Conservation (phyloP, 2,888 invertebrate species). For the Dioctria rufipes region DNA sequence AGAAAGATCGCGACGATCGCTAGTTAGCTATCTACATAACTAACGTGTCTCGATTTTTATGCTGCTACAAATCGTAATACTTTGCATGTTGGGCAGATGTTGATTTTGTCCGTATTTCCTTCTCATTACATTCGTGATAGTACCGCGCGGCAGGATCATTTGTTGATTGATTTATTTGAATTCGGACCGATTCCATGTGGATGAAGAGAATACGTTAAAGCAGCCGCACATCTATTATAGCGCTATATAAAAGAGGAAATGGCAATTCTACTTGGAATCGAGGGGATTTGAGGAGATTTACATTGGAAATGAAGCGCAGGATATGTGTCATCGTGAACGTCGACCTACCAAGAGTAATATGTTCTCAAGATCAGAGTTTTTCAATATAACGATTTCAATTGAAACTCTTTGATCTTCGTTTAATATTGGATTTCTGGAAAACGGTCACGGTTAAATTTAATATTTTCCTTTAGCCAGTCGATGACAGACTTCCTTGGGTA, state of each 20-base stretch:
- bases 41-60: conserved; percentile 11
- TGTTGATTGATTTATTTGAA: conserved; percentile 47
- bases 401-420: conserved; percentile 44
- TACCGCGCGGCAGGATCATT: neutral
- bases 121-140: conserved; percentile 11
- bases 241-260: neutral
- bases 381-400: conserved; percentile 17
- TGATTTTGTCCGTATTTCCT: conserved; percentile 28
- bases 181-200: conserved; percentile 14
- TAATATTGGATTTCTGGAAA: conserved; percentile 26
- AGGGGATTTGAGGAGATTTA: conserved; percentile 1
- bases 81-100: conserved; percentile 49
- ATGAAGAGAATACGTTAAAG: neutral
- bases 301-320: conserved; percentile 15
- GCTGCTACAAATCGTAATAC: neutral
- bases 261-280: neutral
- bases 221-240: neutral
- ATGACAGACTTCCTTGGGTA: too few relatives aligned
- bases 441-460: too few relatives aligned
- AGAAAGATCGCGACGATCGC: neutral
- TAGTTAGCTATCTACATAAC: too few relatives aligned
- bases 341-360: neutral
- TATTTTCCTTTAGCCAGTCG: too few relatives aligned
- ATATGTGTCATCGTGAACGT: conserved; percentile 28
- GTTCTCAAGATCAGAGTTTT: conserved; percentile 1